Base-by-base conservation (phyloP, 1,140 invertebrate genomes). In the Scaptomyza graminum region DNA sequence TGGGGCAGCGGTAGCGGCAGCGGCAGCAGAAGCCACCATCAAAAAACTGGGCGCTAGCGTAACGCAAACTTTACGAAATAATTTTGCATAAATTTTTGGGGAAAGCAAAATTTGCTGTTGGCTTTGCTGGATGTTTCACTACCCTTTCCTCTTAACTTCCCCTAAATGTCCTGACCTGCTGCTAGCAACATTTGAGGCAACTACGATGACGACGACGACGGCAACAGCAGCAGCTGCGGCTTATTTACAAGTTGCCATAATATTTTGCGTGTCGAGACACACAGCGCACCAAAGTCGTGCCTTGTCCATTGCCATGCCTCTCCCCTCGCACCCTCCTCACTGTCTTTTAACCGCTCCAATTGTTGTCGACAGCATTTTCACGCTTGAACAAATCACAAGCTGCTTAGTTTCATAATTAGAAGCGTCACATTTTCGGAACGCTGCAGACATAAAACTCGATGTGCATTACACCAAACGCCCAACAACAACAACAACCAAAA, bases 341-440 rank as follows among this genome's bases (percentile, higher is more conserved):
- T 46, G 28, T 34, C 16, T 15, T 1, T 12, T 9, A 47, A 41
- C 1, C 9, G 11, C 57, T 60, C 70, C 73, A 7, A 31, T 74
- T 78, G 83, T 88, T 87, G 82, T 87, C 82, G 82, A 87, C 82
- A 88, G 79, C 83, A 79, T 88, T 88, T 88, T 89, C 84, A 88
- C 84, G 83, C 83, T 88, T 79, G 76, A 88, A 88, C 84, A 89
- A 88, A 88, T 88, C 84, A 88, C 84, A 88, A 88, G 83, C 83
- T 88, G 83, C 83, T 88, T 88, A 88, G 83, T 88, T 88, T 89
- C 84, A 89, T 88, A 88, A 88, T 88, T 88, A 88, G 84, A 87
- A 88, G 83, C 82, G 82, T 87, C 83, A 87, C 82, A 87, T 88
- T 87, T 88, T 88, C 75, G 64, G 65, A 49, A 66, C 74, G 67